Evolutionary conservation across 2,888 invertebrate species (phyloP), one percentile per base, ranked within the genome.

Genomic region (Galeruca laticollis): DNA sequence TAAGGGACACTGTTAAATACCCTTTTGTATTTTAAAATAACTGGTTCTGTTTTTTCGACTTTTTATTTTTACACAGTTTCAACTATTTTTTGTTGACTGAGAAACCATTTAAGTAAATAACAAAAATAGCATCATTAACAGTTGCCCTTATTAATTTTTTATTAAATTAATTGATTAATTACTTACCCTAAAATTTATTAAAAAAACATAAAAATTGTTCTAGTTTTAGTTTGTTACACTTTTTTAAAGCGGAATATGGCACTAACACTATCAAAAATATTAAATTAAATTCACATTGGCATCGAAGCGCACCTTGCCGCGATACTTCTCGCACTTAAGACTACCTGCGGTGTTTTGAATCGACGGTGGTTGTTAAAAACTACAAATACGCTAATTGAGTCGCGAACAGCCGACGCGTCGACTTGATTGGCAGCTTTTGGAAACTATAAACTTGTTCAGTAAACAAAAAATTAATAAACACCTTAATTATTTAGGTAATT

Each of bases 321-420:
- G 43, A 47, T n/a, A 47, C n/a, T 18, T 47, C 43, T 47, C 43
- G 18, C 43, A 47, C 43, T 15, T 47, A 13, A 2, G 18, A 47
- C 43, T 47, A 47, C 43, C 43, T 47, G 43, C 43, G 15, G 2
- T 47, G 43, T 47, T 47, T 47, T 47, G 18, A 47, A 15, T 47
- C 8, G 5, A 15, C 43, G 15, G 15, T 4, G n/a, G 18, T 47
- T 47, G 1, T 13, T 13, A 35, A 35, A 11, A 40, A n/a, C 40
- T 2, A 18, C 43, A 18, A 47, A n/a, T n/a, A n/a, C 15, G 15
- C n/a, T n/a, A 47, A 47, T 47, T 8, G 43, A 47, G 4, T 5
- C 15, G 15, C 43, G 8, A 47, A n/a, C 15, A 4, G 5, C 6
- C 37, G 11, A 8, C 37, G 11, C 37, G 11, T 11, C 37, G 4